Evolutionary conservation across 2,113 vertebrate species (phyloP).

Genomic region (Peromyscus leucopus): DNA sequence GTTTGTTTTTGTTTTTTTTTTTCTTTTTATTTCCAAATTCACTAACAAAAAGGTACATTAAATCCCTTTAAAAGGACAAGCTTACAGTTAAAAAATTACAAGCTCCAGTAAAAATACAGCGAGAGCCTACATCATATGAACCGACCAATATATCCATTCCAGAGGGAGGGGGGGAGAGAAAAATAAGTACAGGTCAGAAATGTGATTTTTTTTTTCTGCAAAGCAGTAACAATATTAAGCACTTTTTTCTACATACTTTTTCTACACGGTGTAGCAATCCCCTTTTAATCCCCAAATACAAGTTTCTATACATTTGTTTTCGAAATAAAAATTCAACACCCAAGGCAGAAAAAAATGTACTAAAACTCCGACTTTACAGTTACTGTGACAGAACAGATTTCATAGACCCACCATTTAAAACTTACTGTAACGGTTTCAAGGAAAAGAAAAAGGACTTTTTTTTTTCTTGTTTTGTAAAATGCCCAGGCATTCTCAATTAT

Average conservation of each 20-base stretch:
- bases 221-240: constrained; percentile 93
- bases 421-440: constrained; percentile 96
- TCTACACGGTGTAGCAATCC: constrained; percentile 92
- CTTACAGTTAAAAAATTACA: constrained; percentile 97
- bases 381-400: constrained; percentile 98
- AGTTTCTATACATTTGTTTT: constrained; percentile 92
- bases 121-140: constrained; percentile 98
- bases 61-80: constrained; percentile 96
- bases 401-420: constrained; percentile 99
- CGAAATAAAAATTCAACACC: constrained; percentile 96
- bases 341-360: constrained; percentile 99
- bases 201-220: constrained; percentile 91
- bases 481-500: constrained; percentile 99
- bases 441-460: constrained; percentile 88
- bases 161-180: constrained; percentile 89
- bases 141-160: constrained; percentile 97
- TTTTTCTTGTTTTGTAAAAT: constrained; percentile 97
- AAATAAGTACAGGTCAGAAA: constrained; percentile 96
- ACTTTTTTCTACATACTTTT: constrained; percentile 93
- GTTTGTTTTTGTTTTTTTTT: constrained; percentile 92
- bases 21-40: constrained; percentile 94
- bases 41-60: constrained; percentile 94
- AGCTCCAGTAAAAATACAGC: constrained; percentile 97
- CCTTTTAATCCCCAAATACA: constrained; percentile 93
- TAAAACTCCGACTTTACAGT: constrained; percentile 99